Evolutionary conservation across 2,797 vertebrate species (phyloP).

Genomic region (Anguilla anguilla): DNA sequence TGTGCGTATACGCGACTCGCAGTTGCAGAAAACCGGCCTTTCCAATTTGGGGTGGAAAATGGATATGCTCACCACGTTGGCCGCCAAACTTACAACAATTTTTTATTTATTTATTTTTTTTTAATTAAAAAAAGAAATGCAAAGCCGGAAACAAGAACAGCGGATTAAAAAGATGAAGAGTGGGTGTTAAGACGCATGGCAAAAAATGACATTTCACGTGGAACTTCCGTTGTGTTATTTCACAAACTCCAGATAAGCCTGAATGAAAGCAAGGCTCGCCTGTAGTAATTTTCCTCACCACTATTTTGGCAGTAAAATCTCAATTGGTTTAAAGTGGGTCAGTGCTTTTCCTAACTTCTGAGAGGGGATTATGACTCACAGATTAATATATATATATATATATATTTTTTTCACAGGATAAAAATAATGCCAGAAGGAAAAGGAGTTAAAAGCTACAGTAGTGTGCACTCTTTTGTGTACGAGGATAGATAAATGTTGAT

Average conservation of each 20-base stretch:
- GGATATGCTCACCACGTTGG: background rate
- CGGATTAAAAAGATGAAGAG: background rate
- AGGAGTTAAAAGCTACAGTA: background rate
- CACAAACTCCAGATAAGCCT: background rate
- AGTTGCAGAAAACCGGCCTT: background rate
- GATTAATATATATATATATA: background rate
- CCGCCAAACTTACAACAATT: background rate
- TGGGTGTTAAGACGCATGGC: background rate
- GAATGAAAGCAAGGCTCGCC: background rate
- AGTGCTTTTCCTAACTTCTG: slow-evolving; percentile 3
- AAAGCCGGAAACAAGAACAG: background rate
- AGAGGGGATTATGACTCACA: slow-evolving; percentile 18
- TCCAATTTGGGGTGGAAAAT: background rate
- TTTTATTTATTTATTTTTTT: too few species aligned
- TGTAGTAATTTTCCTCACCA: background rate
- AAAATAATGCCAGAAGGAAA: slow-evolving; percentile 18
- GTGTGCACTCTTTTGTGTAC: background rate
- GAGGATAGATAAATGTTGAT: background rate
- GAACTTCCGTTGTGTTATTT: background rate
- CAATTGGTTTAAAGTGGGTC: background rate
- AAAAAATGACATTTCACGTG: background rate
- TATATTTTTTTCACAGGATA: slow-evolving; percentile 9
- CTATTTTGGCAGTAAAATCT: background rate
- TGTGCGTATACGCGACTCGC: too few species aligned
- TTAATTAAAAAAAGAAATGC: background rate